Conservation (phyloP, 2,113 vertebrate genomes). For the Hemichromis elongatus region DNA sequence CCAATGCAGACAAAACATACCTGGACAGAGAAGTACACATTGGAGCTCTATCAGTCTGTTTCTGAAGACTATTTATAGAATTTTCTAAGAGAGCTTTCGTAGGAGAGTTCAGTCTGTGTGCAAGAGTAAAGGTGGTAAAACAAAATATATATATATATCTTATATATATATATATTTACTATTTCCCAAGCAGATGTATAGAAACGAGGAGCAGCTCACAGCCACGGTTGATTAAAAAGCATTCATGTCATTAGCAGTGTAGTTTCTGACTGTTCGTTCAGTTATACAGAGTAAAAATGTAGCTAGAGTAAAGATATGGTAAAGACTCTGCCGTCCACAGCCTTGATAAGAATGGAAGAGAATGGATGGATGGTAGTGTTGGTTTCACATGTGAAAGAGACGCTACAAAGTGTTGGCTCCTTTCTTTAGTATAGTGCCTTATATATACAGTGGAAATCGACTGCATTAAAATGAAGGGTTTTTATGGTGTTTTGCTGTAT, state of each 20-base stretch:
- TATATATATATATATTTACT: no score
- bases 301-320: no score
- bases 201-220: background rate
- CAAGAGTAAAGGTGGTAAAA: background rate
- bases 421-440: background rate
- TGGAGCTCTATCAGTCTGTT: background rate
- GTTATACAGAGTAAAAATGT: background rate
- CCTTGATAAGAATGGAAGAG: background rate
- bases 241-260: background rate
- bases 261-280: background rate
- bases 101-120: background rate
- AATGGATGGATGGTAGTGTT: background rate
- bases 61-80: background rate
- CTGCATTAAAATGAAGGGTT: background rate
- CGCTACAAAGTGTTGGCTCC: background rate
- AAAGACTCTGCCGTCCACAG: accelerated
- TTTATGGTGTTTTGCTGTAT: background rate
- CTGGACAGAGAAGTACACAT: background rate
- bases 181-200: background rate
- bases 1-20: background rate
- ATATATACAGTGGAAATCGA: background rate
- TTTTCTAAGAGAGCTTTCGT: background rate
- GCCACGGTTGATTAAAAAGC: background rate
- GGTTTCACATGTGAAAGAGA: background rate
- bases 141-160: no score